phyloP scores from a whole-genome alignment of 2,113 vertebrate genomes.

The Hiodon tergisus region DNA sequence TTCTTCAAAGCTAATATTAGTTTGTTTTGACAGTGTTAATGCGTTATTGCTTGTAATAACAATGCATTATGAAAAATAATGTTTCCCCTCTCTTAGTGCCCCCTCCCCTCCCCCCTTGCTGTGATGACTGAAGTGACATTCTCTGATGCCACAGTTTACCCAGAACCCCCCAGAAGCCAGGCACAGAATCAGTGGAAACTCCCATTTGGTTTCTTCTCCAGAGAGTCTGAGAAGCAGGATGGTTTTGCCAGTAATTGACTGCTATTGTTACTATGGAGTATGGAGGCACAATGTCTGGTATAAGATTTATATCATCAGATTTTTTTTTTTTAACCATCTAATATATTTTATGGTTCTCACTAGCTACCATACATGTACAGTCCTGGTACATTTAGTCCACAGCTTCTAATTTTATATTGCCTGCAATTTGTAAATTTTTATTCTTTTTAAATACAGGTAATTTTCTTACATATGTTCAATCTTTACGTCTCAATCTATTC shows the following conservation, averaged over 20 bases:
- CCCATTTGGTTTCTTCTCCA: conserved; percentile 58
- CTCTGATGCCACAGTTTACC: conserved; percentile 54
- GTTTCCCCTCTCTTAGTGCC: conserved; percentile 47
- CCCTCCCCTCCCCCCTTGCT: conserved; percentile 37
- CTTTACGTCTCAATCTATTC: neutral
- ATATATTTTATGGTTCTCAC: neutral
- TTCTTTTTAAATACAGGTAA: neutral
- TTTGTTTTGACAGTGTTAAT: neutral
- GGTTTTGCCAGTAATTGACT: conserved; percentile 22
- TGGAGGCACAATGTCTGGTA: conserved; percentile 34
- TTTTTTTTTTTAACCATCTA: neutral
- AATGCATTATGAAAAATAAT: neutral
- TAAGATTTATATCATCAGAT: neutral
- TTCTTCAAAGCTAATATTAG: neutral
- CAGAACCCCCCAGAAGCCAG: conserved; percentile 41
- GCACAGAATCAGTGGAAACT: conserved; percentile 55
- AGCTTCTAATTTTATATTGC: neutral
- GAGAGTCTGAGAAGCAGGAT: conserved; percentile 52
- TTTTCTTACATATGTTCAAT: neutral
- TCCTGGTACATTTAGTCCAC: neutral
- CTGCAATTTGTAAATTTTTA: neutral
- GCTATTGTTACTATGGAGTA: conserved; percentile 17
- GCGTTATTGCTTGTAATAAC: neutral
- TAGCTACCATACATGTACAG: neutral
- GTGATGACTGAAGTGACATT: conserved; percentile 57